Conservation (phyloP, 2,888 invertebrate genomes). For the Ethmia dodecea region DNA sequence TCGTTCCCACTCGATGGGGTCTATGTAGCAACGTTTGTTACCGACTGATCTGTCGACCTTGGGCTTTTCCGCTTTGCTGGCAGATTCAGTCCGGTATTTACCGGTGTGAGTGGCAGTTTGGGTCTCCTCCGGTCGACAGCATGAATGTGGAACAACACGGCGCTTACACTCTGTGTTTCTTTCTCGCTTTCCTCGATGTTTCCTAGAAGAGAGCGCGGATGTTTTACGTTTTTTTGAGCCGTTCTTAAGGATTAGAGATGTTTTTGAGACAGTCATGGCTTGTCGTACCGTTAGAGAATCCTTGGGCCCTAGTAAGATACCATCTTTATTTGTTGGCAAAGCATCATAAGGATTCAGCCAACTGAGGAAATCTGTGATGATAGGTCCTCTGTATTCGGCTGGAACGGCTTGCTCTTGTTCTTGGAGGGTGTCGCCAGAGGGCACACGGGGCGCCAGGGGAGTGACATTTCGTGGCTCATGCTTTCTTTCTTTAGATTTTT, state of each 20-base stretch:
- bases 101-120: conserved; percentile 33
- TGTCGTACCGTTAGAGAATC: conserved; percentile 69
- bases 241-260: conserved; percentile 52
- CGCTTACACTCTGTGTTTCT: conserved; percentile 62
- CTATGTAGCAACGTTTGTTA: conserved; percentile 74
- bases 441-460: conserved; percentile 39
- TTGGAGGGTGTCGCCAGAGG: conserved; percentile 38
- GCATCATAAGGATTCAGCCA: conserved; percentile 78
- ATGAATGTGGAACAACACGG: conserved; percentile 59
- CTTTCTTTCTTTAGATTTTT: conserved; percentile 58
- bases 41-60: conserved; percentile 68
- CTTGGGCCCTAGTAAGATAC: conserved; percentile 46
- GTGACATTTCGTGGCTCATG: conserved; percentile 52
- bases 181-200: conserved; percentile 64
- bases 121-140: conserved; percentile 53
- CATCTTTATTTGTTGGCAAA: conserved; percentile 54
- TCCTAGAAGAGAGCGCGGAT: conserved; percentile 69
- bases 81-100: conserved; percentile 66
- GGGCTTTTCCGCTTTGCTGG: conserved; percentile 52
- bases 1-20: conserved; percentile 72
- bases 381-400: conserved; percentile 79
- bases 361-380: conserved; percentile 82
- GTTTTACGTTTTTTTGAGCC: conserved; percentile 70
- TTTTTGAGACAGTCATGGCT: conserved; percentile 66
- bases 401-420: conserved; percentile 47